Base-by-base conservation (phyloP, 2,113 vertebrate species). In the Cranoglanis bouderius region DNA sequence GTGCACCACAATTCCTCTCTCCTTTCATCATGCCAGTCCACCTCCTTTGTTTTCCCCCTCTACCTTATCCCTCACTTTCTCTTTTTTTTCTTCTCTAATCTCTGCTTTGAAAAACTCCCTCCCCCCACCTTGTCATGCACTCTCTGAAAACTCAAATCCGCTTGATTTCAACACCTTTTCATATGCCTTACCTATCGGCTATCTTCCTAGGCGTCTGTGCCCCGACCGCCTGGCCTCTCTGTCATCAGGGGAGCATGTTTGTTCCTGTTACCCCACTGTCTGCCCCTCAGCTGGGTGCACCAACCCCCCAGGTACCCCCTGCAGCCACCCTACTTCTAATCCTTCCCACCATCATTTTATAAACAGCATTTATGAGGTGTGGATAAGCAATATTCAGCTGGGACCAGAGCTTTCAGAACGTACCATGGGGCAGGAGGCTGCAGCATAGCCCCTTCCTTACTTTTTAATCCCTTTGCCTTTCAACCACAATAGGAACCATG, bases 401-500 rank as follows among this genome's bases (percentile, higher is more conserved):
- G 92, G 90, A 90, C 89, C 87, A 88, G 92, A 93, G 91, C 46
- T 92, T 92, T 93, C 88, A 92, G 93, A 94, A 93, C 93, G 90
- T 94, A 94, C 93, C 92, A 92, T 92, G 94, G 94, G 94, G 94
- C 93, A 90, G 85, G 91, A 91, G 89, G 78, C 84, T 91, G 89
- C 90, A 93, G 92, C 92, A 92, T 91, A 78, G 38, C 82, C 90
- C 61, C n/a, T 81, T 75, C 32, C 83, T 43, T 46, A 80, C 92
- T 92, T 93, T 93, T 94, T 94, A 94, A 95, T 95, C 93, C 92
- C 90, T 92, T 92, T 94, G 80, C 92, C 92, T 94, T 95, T 93
- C 91, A 94, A 94, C 93, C 93, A 92, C 93, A 95, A 95, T 96
- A 89, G 94, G 93, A 95, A 95, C 93, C 95, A 96, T 95, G 94